Percentiles rank a stretch among this genome's conserved stretches.
Conservation (phyloP, 1,140 invertebrate species). For the Microplitis demolitor region DNA sequence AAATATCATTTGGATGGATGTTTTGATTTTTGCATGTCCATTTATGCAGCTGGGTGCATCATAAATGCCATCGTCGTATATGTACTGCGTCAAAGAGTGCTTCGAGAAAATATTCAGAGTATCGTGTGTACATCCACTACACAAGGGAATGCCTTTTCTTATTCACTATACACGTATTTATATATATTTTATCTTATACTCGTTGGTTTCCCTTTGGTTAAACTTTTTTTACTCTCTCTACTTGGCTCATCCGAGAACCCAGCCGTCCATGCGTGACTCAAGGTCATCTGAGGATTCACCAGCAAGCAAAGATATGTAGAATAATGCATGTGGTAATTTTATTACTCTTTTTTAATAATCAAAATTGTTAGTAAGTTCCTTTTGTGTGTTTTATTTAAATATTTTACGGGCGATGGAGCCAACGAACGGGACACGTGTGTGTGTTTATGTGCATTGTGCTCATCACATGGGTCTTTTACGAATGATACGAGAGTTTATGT, state of each 20-base stretch:
- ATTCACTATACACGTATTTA: conserved; percentile 11
- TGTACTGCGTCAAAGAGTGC: not conserved
- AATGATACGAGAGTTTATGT: too few species aligned
- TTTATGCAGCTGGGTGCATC: not conserved
- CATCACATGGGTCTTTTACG: too few species aligned
- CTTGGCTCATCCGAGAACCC: conserved; percentile 27
- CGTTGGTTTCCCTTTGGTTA: conserved; percentile 19
- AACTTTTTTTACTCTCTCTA: conserved; percentile 22
- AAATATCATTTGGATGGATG: conserved; percentile 3
- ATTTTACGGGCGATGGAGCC: too few species aligned
- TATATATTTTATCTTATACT: conserved; percentile 9
- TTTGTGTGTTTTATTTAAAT: too few species aligned
- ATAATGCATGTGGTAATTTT: not conserved
- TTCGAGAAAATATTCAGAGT: not conserved
- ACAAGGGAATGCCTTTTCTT: conserved; percentile 5
- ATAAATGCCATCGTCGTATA: not conserved
- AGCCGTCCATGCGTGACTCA: conserved; percentile 48
- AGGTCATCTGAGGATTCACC: conserved; percentile 43
- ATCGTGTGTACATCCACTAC: too few species aligned
- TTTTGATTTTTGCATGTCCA: conserved; percentile 10
- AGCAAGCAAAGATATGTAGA: not conserved
- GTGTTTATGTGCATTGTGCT: not conserved
- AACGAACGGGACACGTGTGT: not conserved
- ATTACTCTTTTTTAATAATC: too few species aligned
- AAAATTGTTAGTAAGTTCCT: too few species aligned